Evolutionary conservation across 2,113 vertebrate genomes (phyloP), one percentile per base, ranked within the genome.

Genomic region (Campylomormyrus tamandua): DNA sequence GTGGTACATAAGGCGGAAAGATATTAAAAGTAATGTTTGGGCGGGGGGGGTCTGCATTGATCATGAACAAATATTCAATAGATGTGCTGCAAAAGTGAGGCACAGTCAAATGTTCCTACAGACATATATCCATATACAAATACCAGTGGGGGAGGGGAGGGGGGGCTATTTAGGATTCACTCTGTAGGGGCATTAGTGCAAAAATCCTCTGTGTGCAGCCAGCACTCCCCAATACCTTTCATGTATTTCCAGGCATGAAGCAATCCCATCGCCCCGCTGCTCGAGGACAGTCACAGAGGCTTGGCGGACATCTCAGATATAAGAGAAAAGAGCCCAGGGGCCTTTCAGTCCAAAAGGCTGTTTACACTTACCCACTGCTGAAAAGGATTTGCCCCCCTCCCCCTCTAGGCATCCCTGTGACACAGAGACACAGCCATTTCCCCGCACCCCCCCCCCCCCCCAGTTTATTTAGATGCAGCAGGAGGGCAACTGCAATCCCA

Each of bases 331-430:
- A 39, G 62, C 92, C 87, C 83, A 31, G 86, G 89, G 90, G 83
- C 50, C 85, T 90, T 90, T 83, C 90, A 92, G 89, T 85, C 91
- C 88, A 92, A 89, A 89, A 90, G 90, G 91, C 92, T 92, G 90
- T 90, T 92, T 92, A 92, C 92, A 92, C 90, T 92, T 90, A 58
- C 89, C 90, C 83, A 89, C 91, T 91, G 91, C 90, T 90, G 90
- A 88, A 92, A 91, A 92, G 89, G 91, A 92, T 92, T 93, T 91
- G 66, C 89, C 87, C 56, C 83, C 85, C 45, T 27, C 87, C 84
- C 91, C 91, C 89, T 89, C 90, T 86, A 74, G 89, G 80, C 87
- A 89, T 89, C 42, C 66, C 84, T 90, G 42, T 15, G 27, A 58
- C 89, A 84, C 19, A 58, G 74, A 56, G 17, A 50, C 53, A 84